phyloP scores from a whole-genome alignment of 2,797 vertebrate genomes.

The Graptemys geographica region DNA sequence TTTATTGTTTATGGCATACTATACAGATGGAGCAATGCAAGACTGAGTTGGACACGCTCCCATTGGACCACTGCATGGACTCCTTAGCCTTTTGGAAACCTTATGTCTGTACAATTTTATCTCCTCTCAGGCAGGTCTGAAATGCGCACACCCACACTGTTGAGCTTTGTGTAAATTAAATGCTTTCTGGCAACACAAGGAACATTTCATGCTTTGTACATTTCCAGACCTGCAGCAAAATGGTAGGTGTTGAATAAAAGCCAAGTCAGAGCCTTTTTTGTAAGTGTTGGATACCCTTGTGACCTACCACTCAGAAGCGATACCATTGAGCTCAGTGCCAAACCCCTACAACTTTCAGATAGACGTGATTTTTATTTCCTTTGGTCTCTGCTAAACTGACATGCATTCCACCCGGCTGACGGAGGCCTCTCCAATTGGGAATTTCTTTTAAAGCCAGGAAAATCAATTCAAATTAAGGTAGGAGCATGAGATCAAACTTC shows the following conservation, averaged over 20 bases:
- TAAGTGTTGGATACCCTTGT: background rate
- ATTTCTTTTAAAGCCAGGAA: constrained; percentile 36
- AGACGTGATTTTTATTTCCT: background rate
- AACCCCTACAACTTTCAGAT: background rate
- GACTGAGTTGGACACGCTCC: background rate
- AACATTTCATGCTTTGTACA: constrained; percentile 46
- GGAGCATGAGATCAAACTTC: background rate
- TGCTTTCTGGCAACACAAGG: constrained; percentile 24
- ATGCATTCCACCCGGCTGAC: constrained; percentile 16
- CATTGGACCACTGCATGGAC: fast-evolving
- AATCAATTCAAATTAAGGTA: constrained; percentile 17
- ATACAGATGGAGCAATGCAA: constrained; percentile 7
- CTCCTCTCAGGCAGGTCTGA: background rate
- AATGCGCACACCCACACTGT: background rate
- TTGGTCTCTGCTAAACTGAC: constrained; percentile 46
- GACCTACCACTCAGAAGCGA: background rate
- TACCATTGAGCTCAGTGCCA: background rate
- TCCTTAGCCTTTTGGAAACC: background rate
- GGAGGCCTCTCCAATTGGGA: constrained; percentile 6
- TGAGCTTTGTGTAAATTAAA: constrained; percentile 31
- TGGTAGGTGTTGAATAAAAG: constrained; percentile 50
- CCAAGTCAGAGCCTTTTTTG: constrained; percentile 13
- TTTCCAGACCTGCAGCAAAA: constrained; percentile 52
- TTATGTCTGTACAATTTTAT: background rate
- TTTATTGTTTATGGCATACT: background rate